A percentile compares a stretch with the other conserved stretches of the same genome.
These are phyloP conservation scores for Caenorhabditis briggsae DNA, from an alignment of 1,140 invertebrate genomes.

Conservation along the genomic window DNA sequence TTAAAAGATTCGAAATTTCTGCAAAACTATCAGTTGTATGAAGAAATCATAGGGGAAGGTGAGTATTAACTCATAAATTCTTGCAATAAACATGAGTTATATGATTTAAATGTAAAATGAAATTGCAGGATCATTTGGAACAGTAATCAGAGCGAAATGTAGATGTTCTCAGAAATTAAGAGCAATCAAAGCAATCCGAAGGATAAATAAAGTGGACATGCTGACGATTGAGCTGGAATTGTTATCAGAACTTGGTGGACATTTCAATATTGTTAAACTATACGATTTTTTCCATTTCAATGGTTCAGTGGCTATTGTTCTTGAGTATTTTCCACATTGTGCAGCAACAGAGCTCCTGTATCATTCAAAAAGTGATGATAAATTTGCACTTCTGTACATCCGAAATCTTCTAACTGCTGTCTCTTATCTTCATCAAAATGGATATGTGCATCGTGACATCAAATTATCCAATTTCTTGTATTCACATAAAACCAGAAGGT, in stretches of 20 bases:
- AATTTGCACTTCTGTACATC: background rate
- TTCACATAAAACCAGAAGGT: background rate
- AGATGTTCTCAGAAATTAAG: background rate
- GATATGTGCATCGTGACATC: slow-evolving; percentile 40
- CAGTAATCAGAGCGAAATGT: slow-evolving; percentile 36
- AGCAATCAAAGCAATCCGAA: slow-evolving; percentile 34
- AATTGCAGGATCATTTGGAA: slow-evolving; percentile 30
- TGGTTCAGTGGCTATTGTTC: slow-evolving; percentile 11
- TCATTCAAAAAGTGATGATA: background rate
- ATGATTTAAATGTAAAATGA: background rate
- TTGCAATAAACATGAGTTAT: no score
- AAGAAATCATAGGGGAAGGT: slow-evolving; percentile 25
- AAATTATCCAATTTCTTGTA: slow-evolving; percentile 31
- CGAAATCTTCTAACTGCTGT: slow-evolving; percentile 9
- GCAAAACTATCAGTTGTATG: slow-evolving; percentile 13
- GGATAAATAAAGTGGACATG: slow-evolving; percentile 12
- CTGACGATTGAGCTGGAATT: slow-evolving; percentile 29
- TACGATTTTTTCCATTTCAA: slow-evolving; percentile 30
- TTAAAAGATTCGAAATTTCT: background rate
- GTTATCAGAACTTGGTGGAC: slow-evolving; percentile 45
- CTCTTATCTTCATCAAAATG: slow-evolving; percentile 17
- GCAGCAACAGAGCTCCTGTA: background rate
- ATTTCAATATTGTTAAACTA: slow-evolving; percentile 40
- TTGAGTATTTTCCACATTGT: slow-evolving; percentile 40
- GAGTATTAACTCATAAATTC: background rate